phyloP scores from a whole-genome alignment of 1,140 invertebrate genomes.

The Drosophila malerkotliana region DNA sequence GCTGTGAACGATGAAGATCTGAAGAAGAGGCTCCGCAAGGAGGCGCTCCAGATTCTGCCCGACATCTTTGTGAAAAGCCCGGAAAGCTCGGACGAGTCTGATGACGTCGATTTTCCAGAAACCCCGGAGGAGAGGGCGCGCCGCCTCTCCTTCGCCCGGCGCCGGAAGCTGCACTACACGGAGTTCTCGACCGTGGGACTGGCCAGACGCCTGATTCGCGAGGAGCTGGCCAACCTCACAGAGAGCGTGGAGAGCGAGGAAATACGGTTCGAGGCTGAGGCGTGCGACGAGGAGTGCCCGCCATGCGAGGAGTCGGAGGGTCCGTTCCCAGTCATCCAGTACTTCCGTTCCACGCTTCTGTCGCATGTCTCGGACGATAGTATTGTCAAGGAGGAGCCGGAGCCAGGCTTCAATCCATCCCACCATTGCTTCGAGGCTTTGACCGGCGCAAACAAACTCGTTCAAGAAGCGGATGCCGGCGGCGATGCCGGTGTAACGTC shows the following conservation, averaged over 20 bases:
- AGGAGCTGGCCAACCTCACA: slow-evolving; percentile 15
- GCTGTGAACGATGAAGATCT: neutral
- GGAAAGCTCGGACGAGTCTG: slow-evolving; percentile 14
- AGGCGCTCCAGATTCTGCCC: neutral
- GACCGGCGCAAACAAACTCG: accelerated
- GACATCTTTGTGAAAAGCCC: slow-evolving; percentile 4
- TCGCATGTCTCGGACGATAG: slow-evolving; percentile 7
- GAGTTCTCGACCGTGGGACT: slow-evolving; percentile 29
- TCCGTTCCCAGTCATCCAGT: neutral
- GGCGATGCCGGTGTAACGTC: neutral
- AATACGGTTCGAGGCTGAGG: neutral
- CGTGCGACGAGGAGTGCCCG: too few relatives aligned
- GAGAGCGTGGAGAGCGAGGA: slow-evolving; percentile 8
- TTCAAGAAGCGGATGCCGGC: neutral
- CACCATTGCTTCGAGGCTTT: slow-evolving; percentile 16
- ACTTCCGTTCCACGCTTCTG: neutral
- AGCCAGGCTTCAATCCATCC: slow-evolving; percentile 12
- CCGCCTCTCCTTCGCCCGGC: slow-evolving; percentile 22
- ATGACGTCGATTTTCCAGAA: slow-evolving; percentile 23
- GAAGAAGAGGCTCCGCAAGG: neutral
- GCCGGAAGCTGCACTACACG: slow-evolving; percentile 31
- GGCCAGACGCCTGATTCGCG: slow-evolving; percentile 30
- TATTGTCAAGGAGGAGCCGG: slow-evolving; percentile 6
- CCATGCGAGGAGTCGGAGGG: neutral
- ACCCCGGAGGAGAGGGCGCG: slow-evolving; percentile 17